Evolutionary conservation across 2,888 invertebrate species (phyloP).

Genomic region (Ceriagrion tenellum): DNA sequence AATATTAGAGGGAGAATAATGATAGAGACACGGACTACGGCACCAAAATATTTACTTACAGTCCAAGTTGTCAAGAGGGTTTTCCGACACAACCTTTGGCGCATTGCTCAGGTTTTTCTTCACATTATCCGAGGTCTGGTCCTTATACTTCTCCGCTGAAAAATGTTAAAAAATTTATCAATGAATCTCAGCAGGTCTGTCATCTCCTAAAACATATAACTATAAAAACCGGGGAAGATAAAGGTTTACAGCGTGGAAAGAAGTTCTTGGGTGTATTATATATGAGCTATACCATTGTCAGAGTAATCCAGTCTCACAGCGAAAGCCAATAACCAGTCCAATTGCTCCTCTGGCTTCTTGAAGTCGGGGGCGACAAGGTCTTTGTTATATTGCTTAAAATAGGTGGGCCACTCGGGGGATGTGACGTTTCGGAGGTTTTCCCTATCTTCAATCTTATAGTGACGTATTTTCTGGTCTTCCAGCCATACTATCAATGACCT

Average conservation of each 20-base stretch:
- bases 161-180: slow-evolving; percentile 71
- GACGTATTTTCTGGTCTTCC: slow-evolving; percentile 95
- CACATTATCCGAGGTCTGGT: slow-evolving; percentile 82
- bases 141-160: slow-evolving; percentile 86
- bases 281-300: slow-evolving; percentile 83
- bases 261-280: too few relatives aligned
- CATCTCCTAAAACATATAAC: not conserved
- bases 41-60: slow-evolving; percentile 82
- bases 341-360: slow-evolving; percentile 83
- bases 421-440: slow-evolving; percentile 85
- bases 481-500: slow-evolving; percentile 92
- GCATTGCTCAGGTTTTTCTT: slow-evolving; percentile 81
- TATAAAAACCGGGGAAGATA: not conserved
- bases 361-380: slow-evolving; percentile 87
- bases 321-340: slow-evolving; percentile 92
- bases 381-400: slow-evolving; percentile 86
- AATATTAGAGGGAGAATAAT: slow-evolving; percentile 46
- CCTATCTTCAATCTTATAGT: slow-evolving; percentile 91
- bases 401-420: slow-evolving; percentile 84
- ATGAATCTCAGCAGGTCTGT: slow-evolving; percentile 69
- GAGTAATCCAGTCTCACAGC: slow-evolving; percentile 91
- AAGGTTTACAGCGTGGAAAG: not conserved
- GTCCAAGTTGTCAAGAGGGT: slow-evolving; percentile 91
- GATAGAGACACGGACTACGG: not conserved
- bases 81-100: slow-evolving; percentile 88